These are phyloP conservation scores for Lagenorhynchus albirostris DNA, from an alignment of 2,113 vertebrate genomes.

Conservation along the genomic window DNA sequence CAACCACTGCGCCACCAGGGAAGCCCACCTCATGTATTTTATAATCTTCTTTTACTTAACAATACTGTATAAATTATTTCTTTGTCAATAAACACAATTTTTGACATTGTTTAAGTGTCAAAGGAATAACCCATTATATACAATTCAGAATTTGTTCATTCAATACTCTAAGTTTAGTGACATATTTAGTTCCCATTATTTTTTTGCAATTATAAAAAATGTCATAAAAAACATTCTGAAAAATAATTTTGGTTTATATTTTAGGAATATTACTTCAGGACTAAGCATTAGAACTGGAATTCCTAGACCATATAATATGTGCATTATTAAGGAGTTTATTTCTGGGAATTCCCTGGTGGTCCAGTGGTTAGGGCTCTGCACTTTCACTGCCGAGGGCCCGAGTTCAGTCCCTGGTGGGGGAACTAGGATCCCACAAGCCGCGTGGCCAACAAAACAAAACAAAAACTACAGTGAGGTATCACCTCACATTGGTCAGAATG, in stretches of 20 bases:
- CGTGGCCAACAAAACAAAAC: no score
- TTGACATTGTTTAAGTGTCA: not conserved
- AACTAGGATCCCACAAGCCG: no score
- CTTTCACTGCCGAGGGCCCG: no score
- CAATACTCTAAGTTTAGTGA: not conserved
- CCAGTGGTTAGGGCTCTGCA: no score
- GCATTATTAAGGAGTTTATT: not conserved
- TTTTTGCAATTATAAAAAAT: not conserved
- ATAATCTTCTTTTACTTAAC: not conserved
- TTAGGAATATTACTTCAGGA: not conserved
- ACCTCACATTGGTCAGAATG: no score
- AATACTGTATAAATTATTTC: not conserved
- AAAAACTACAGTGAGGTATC: no score
- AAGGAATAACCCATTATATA: not conserved
- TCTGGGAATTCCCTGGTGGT: not conserved
- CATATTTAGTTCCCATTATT: not conserved
- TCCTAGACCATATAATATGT: not conserved
- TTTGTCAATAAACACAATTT: not conserved
- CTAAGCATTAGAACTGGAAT: not conserved
- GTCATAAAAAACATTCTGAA: not conserved
- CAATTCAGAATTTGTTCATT: not conserved
- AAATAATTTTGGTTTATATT: not conserved
- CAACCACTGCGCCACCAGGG: no score
- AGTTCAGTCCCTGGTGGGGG: no score
- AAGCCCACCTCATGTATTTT: not conserved